Base-by-base conservation (phyloP, 1,140 invertebrate species). In the Drosophila mojavensis region DNA sequence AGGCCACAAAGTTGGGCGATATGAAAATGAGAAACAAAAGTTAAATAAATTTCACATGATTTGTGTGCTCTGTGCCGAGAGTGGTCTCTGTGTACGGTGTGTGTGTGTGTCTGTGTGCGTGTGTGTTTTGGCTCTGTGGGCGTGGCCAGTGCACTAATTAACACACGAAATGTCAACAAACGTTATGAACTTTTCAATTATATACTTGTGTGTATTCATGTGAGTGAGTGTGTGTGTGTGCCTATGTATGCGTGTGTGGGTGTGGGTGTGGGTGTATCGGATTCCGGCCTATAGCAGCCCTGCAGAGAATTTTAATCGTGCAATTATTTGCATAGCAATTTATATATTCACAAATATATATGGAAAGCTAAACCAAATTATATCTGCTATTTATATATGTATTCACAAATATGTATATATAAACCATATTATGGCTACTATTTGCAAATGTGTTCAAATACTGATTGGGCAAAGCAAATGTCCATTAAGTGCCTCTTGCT, bases 141-240 rank as follows among this genome's bases (percentile, higher is more conserved):
- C 55, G 36, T 58, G 56, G 56, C 2, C 41, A 10, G 24, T 59
- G 56, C 56, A 59, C 56, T 59, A 59, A 59, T 59, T 59, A 59
- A 60, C 58, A 48, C 28, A 60, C 10, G 28, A 33, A 48, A 60
- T 48, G 28, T 33, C 43, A 50, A 62, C 48, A 62, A 62, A 36
- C 17, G 30, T 26, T 48, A 48, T 60, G 43, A 17, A 33, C 26
- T 60, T n/a, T 13, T 11, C 20, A 47, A 48, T 60, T 30, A 48
- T 48, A 33, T 20, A 48, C 20, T 9, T 47, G 11, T 60, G 1
- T 47, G 13, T 60, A 6, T 33, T 5, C 6, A 9, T 33, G 6
- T 33, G 6, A 7, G 6, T 33, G 30, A 0, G 6, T 30, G 5
- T 30, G 28, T 30, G 28, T 30, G 28, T 30, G 28, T 30, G 28